Base-by-base conservation (phyloP, 2,113 vertebrate species). In the Oenanthe oenanthe region DNA sequence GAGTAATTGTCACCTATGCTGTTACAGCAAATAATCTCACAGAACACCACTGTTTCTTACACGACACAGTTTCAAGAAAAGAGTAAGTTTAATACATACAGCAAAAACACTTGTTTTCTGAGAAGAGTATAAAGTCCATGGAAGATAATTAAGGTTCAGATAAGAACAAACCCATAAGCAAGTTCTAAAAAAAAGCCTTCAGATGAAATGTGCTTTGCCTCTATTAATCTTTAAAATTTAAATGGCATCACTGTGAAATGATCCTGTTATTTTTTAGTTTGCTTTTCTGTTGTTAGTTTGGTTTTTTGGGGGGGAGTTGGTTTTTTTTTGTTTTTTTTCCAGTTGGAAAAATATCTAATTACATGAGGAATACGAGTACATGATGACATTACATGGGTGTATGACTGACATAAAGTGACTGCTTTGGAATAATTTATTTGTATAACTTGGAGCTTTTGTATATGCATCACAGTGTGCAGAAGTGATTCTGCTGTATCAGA, bases 131-230 rank as follows among this genome's bases (percentile, higher is more conserved):
- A 34, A 89, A 82, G 18, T 40, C 42, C 19, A 1, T 43, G 25
- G 51, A 42, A 54, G 58, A 34, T 42, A 91, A 47, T 2, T n/a
- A 77, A 73, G 77, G 42, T 63, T 85, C 31, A 34, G 40, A 73
- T 85, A 65, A 51, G 17, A 88, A 40, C 8, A 48, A 68, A 72
- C 45, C 25, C 40, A 26, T 48, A 48, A 58, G 10, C 42, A 68
- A 89, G 45, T 61, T 65, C 25, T 51, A 58, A 95, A 97, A 88
- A 96, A 95, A 95, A 88, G 12, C 34, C 12, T 85, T 79, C 10
- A 24, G 50, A 47, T 70, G 19, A 95, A 85, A 54, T 21, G 12
- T 5, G 4, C 17, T 89, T 85, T 91, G 62, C 47, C 48, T 91
- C 7, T 71, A 1, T 72, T 65, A 54, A 38, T 89, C 13, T 84